Evolutionary conservation across 1,140 invertebrate species (phyloP).

Genomic region (Drosophila mojavensis): DNA sequence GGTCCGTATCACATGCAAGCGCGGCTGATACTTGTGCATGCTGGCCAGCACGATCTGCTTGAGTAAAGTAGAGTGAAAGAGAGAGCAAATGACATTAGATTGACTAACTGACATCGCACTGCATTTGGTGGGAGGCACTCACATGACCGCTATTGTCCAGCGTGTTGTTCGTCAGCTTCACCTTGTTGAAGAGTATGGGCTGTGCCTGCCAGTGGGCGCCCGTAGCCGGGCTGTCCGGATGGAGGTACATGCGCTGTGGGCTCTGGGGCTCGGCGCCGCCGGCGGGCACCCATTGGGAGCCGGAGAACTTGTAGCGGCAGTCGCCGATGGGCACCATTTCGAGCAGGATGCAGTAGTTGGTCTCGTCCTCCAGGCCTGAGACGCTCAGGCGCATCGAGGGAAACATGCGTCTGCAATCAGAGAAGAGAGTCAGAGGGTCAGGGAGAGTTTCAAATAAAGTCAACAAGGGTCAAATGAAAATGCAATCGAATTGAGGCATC

Average conservation of each 20-base stretch:
- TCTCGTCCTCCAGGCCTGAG: slow-evolving; percentile 89
- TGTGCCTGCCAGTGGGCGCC: slow-evolving; percentile 95
- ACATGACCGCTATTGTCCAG: slow-evolving; percentile 92
- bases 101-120: background rate
- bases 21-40: slow-evolving; percentile 96
- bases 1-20: slow-evolving; percentile 91
- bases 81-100: slow-evolving; percentile 8
- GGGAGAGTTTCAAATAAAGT: slow-evolving; percentile 58
- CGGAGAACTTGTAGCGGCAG: slow-evolving; percentile 89
- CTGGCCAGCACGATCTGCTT: slow-evolving; percentile 93
- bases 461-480: slow-evolving; percentile 20
- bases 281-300: slow-evolving; percentile 91
- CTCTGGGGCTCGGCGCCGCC: slow-evolving; percentile 94
- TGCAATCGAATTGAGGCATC: slow-evolving; percentile 6
- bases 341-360: slow-evolving; percentile 91
- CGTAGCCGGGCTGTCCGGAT: slow-evolving; percentile 93
- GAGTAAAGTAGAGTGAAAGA: background rate
- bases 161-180: slow-evolving; percentile 96
- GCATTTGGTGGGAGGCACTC: slow-evolving; percentile 84
- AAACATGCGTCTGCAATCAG: slow-evolving; percentile 92
- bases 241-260: slow-evolving; percentile 90
- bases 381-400: slow-evolving; percentile 89
- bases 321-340: slow-evolving; percentile 90
- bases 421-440: slow-evolving; percentile 10
- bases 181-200: slow-evolving; percentile 91